Percentiles rank a stretch among this genome's conserved stretches.
Conservation (phyloP, 2,113 vertebrate genomes). For the Ursus arctos region DNA sequence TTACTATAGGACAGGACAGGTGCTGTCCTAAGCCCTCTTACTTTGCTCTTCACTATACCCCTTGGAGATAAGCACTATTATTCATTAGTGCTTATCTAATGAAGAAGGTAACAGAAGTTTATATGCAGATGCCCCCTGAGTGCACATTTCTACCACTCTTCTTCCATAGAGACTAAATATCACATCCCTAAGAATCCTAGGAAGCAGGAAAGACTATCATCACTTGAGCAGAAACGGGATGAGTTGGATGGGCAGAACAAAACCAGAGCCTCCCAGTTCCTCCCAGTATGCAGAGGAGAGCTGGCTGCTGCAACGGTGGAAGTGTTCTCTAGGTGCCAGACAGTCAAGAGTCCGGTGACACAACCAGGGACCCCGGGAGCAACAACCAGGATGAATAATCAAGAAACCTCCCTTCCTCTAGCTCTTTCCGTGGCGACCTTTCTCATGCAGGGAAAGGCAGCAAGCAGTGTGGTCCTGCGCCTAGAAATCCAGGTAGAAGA, state of each 20-base stretch:
- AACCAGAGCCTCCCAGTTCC: neutral
- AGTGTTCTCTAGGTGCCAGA: neutral
- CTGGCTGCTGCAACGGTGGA: accelerated
- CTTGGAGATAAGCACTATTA: neutral
- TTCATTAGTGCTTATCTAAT: neutral
- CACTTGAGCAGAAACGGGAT: neutral
- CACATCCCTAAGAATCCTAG: neutral
- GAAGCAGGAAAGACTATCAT: neutral
- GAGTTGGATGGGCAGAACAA: neutral
- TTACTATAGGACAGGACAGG: neutral
- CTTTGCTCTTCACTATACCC: neutral
- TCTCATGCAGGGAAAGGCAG: neutral
- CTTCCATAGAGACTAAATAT: neutral
- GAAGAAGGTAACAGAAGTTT: neutral
- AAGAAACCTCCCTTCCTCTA: neutral
- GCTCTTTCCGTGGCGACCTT: neutral
- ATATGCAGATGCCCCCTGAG: neutral
- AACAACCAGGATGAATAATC: neutral
- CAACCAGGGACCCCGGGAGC: neutral
- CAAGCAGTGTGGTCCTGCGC: neutral
- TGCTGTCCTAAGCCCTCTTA: too few species aligned
- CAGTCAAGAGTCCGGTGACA: neutral
- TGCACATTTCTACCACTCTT: neutral
- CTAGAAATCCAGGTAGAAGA: neutral
- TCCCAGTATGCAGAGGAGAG: neutral